These are phyloP conservation scores for Eurytoma adleriae DNA, from an alignment of 2,888 invertebrate genomes.

Conservation along the genomic window DNA sequence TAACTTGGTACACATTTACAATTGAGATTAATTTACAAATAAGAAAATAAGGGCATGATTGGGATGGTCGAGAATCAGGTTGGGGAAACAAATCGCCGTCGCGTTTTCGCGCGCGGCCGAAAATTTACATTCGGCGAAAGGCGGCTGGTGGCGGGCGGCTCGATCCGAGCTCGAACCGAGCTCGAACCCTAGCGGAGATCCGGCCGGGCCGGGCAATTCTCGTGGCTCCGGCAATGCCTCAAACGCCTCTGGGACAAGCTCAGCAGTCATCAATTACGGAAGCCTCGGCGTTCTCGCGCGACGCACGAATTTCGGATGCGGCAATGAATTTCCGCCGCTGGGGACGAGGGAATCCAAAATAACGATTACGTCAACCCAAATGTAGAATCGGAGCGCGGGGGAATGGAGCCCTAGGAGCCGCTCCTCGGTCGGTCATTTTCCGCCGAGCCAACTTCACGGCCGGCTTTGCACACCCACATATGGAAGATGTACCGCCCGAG, in stretches of 20 bases:
- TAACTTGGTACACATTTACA: too few species aligned
- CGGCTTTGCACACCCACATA: constrained; percentile 16
- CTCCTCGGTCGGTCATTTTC: constrained; percentile 28
- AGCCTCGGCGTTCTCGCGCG: not conserved
- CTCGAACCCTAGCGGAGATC: not conserved
- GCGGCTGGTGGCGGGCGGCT: too few species aligned
- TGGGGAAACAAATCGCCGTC: not conserved
- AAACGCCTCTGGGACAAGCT: constrained; percentile 44
- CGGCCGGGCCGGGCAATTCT: not conserved
- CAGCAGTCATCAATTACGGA: constrained; percentile 51
- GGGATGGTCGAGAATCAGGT: too few species aligned
- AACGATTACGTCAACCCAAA: constrained; percentile 39
- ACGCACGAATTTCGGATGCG: constrained; percentile 47
- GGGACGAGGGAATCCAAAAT: constrained; percentile 31
- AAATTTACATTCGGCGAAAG: constrained; percentile 8
- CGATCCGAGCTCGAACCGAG: too few species aligned
- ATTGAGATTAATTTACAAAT: too few species aligned
- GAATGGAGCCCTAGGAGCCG: not conserved
- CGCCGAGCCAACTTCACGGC: constrained; percentile 34
- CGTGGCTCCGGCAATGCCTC: constrained; percentile 29
- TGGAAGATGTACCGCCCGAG: not conserved
- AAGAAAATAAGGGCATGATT: too few species aligned
- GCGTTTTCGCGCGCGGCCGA: not conserved
- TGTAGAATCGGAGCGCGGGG: constrained; percentile 5
- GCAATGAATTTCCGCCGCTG: constrained; percentile 46